A percentile compares a stretch with the other conserved stretches of the same genome.
Evolutionary conservation across 1,140 invertebrate genomes (phyloP).

Genomic region (Panagrolaimus sp.): DNA sequence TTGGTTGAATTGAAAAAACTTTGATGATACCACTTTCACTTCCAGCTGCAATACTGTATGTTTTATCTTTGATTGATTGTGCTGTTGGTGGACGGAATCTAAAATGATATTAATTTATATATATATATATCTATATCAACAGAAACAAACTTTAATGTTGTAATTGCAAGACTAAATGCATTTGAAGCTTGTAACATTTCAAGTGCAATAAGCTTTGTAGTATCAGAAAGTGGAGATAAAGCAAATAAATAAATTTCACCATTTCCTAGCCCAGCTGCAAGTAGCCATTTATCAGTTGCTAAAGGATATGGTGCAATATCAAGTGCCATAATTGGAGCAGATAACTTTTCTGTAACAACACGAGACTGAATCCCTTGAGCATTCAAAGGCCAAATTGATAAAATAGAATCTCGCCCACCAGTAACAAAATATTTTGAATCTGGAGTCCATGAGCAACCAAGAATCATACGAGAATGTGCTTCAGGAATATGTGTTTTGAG

Average conservation of each 20-base stretch:
- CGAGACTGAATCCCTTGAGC: background rate
- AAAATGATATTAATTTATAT: too few species aligned
- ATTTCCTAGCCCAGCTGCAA: background rate
- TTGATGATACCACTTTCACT: too few species aligned
- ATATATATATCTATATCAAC: too few species aligned
- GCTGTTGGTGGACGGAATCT: too few species aligned
- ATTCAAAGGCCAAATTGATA: background rate
- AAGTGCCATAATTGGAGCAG: background rate
- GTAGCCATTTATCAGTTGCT: background rate
- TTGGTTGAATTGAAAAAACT: too few species aligned
- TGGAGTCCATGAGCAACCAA: background rate
- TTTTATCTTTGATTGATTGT: too few species aligned
- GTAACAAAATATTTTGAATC: background rate
- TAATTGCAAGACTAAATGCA: background rate
- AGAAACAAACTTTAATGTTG: background rate
- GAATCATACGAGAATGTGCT: background rate
- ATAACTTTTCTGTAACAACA: background rate
- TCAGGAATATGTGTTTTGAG: background rate
- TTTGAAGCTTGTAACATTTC: background rate
- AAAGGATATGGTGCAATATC: background rate
- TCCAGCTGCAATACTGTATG: too few species aligned
- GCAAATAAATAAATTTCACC: background rate
- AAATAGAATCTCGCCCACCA: background rate
- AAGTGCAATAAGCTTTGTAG: background rate
- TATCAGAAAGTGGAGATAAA: background rate